Evolutionary conservation across 1,140 invertebrate species (phyloP), one percentile per base, ranked within the genome.

Genomic region (Bombus sylvicola): DNA sequence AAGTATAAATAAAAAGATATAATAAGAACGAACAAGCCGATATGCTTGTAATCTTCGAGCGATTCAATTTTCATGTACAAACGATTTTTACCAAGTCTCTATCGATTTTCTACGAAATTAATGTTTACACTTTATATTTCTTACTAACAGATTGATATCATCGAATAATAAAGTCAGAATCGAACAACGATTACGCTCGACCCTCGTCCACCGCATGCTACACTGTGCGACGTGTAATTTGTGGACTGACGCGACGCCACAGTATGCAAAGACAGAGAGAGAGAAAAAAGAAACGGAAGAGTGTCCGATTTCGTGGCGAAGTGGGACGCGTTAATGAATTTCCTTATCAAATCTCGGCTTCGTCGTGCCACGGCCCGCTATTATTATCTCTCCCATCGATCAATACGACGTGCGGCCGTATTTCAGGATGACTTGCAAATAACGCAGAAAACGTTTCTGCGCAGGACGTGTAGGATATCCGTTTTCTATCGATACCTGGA

Each of bases 241-340:
- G 47, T 53, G 47, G 47, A 53, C 18, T 22, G 57, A 59, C 57
- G 66, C 18, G 66, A 83, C n/a, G 74, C 2, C 6, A n/a, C 25
- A 41, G n/a, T 15, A 18, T 10, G 6, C 37, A n/a, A 34, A 10
- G 22, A 53, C 18, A 39, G 68, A 22, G 28, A 39, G 9, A 18
- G 5, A 18, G 66, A 22, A 1, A 22, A 86, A 41, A 69, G 64
- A 73, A 62, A 72, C 22, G 25, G 4, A 28, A 41, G 59, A 39
- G 34, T 31, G 62, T 53, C 43, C 47, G 41, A 87, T 87, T 80
- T 37, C 57, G 22, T 28, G 74, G 66, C 88, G 89, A 93, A 93
- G 89, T 93, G 91, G 92, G 88, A 83, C 93, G 89, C 93, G 92
- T 92, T 94, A 93, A 93, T 93, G 92, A 93, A 93, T 94, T 93